These are phyloP conservation scores for Vanessa atalanta DNA, from an alignment of 1,140 invertebrate species.

Conservation along the genomic window DNA sequence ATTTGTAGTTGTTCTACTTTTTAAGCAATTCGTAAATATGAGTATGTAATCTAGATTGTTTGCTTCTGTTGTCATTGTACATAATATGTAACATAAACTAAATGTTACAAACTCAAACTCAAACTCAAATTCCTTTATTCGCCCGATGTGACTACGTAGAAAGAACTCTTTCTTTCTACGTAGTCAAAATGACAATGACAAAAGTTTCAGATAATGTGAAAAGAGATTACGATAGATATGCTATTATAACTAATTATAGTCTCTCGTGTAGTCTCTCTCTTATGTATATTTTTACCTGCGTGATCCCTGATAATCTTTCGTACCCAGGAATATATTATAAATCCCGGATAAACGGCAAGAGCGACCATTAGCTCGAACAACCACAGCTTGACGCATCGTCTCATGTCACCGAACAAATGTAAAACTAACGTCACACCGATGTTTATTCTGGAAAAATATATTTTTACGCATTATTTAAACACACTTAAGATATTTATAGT, in stretches of 20 bases:
- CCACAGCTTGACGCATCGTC: conserved; percentile 75
- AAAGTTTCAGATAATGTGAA: no score
- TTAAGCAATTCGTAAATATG: no score
- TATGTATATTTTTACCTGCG: conserved; percentile 40
- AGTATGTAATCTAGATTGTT: no score
- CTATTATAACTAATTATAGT: not conserved
- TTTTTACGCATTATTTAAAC: conserved; percentile 1
- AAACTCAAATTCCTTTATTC: no score
- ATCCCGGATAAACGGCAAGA: conserved; percentile 72
- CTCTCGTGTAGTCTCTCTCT: no score
- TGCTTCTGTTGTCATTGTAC: no score
- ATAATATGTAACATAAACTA: no score
- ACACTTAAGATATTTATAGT: not conserved
- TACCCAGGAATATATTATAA: conserved; percentile 69
- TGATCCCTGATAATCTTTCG: conserved; percentile 48
- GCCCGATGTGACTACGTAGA: no score
- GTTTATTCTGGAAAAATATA: conserved; percentile 70
- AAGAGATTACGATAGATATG: not conserved
- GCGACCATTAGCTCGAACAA: conserved; percentile 74
- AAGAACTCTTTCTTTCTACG: no score
- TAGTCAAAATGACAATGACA: no score
- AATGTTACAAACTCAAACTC: no score
- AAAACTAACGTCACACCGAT: conserved; percentile 74
- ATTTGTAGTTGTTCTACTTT: no score
- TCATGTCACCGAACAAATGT: conserved; percentile 76